These are phyloP conservation scores for Papilio machaon DNA, from an alignment of 1,140 invertebrate species.

Conservation along the genomic window DNA sequence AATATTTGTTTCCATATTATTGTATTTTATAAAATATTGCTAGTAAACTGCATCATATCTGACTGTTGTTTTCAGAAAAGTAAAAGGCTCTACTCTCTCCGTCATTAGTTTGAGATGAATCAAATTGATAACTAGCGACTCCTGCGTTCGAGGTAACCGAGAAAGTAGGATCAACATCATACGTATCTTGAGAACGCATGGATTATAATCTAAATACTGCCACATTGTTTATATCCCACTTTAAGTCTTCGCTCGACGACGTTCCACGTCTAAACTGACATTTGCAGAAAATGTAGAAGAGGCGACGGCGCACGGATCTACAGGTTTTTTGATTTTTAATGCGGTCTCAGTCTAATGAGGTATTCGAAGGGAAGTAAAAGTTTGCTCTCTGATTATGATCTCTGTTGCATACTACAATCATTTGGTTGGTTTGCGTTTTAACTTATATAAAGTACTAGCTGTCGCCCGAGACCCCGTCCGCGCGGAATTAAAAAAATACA, in stretches of 20 bases:
- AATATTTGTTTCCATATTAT: neutral
- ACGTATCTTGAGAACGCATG: neutral
- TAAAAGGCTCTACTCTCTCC: slow-evolving; percentile 9
- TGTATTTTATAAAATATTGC: neutral
- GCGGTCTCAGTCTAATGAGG: neutral
- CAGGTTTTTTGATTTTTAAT: neutral
- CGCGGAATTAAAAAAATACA: too few relatives aligned
- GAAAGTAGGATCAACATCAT: slow-evolving; percentile 16
- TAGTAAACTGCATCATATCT: neutral
- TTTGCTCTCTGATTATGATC: neutral
- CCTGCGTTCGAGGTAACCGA: neutral
- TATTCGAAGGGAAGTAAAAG: neutral
- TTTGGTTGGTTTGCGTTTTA: neutral
- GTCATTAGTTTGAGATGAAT: slow-evolving; percentile 9
- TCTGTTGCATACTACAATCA: neutral
- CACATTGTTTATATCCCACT: slow-evolving; percentile 10
- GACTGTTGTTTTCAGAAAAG: neutral
- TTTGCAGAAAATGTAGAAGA: neutral
- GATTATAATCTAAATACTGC: slow-evolving; percentile 27
- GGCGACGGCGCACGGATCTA: neutral
- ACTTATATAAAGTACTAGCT: neutral
- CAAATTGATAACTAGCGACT: slow-evolving; percentile 15
- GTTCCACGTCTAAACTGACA: neutral
- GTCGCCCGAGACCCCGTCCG: too few relatives aligned
- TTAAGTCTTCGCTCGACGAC: neutral